Evolutionary conservation across 2,113 vertebrate species (phyloP).

Genomic region (Garra rufa): DNA sequence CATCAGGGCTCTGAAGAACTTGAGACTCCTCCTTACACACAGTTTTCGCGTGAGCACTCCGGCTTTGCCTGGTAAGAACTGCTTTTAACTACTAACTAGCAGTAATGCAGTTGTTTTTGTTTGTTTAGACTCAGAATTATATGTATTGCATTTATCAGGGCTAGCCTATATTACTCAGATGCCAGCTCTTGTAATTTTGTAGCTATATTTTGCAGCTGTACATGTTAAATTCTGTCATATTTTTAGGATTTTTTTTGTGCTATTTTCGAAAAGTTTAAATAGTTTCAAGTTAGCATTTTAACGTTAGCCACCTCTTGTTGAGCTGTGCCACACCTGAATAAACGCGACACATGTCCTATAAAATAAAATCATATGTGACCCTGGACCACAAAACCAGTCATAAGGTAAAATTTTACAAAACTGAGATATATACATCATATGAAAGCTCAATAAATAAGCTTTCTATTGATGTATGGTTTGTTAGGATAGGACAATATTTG

Average conservation of each 20-base stretch:
- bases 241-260: too few relatives aligned
- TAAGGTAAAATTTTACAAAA: too few relatives aligned
- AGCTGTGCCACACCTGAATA: background rate
- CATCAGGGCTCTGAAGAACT: slow-evolving; percentile 62
- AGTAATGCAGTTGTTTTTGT: background rate
- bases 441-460: too few relatives aligned
- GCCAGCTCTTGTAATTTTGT: background rate
- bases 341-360: background rate
- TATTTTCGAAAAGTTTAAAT: background rate
- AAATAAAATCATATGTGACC: background rate
- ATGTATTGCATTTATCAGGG: slow-evolving; percentile 6
- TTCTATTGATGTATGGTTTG: too few relatives aligned
- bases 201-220: background rate
- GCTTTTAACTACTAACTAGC: background rate
- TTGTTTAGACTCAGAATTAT: background rate
- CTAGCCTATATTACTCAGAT: background rate
- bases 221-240: background rate
- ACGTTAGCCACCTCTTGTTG: background rate
- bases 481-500: too few relatives aligned
- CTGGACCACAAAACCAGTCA: too few relatives aligned
- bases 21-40: slow-evolving; percentile 32
- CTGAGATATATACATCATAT: too few relatives aligned
- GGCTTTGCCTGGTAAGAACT: slow-evolving; percentile 61
- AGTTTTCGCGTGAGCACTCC: slow-evolving; percentile 19
- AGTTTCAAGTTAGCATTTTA: background rate